phyloP scores from a whole-genome alignment of 2,888 invertebrate genomes.

The Elysia crispata region DNA sequence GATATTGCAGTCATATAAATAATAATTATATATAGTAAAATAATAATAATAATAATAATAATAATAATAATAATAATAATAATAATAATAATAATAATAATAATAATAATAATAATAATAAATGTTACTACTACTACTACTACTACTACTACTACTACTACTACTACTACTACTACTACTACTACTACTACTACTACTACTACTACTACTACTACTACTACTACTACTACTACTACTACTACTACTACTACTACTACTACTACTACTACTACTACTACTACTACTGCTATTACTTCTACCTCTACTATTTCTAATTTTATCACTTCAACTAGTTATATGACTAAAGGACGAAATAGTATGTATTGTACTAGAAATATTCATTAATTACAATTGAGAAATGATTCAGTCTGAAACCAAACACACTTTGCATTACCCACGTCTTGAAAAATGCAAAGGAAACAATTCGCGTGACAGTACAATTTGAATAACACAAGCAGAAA shows the following conservation, averaged over 20 bases:
- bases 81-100: constrained; percentile 20
- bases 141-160: no score
- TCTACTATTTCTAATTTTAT: no score
- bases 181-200: neutral
- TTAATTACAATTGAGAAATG: no score
- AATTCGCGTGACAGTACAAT: no score
- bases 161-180: neutral
- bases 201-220: neutral
- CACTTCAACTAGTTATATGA: no score
- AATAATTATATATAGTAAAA: constrained; percentile 11
- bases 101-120: no score
- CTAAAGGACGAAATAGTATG: neutral
- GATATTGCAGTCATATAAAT: neutral
- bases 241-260: neutral
- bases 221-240: neutral
- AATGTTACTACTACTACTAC: no score
- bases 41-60: constrained; percentile 23
- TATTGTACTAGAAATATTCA: no score
- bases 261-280: neutral
- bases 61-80: constrained; percentile 18
- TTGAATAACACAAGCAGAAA: no score
- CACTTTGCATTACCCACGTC: no score
- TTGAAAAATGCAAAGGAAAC: no score
- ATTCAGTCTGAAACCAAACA: no score
- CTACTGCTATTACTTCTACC: neutral